A percentile compares a stretch with the other conserved stretches of the same genome.
phyloP scores from a whole-genome alignment of 1,140 invertebrate species.

The Camponotus floridanus region DNA sequence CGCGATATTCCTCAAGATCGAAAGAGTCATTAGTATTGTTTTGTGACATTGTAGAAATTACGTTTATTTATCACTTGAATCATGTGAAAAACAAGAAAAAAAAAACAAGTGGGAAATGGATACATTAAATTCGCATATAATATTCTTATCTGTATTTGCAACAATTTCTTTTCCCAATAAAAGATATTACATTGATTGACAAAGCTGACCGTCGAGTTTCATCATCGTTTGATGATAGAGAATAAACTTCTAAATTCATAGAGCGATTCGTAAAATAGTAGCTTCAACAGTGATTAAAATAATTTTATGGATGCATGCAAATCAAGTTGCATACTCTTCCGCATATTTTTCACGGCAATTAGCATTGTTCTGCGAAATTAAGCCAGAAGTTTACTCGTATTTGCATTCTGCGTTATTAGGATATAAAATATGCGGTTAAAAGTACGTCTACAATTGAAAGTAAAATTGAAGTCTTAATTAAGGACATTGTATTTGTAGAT shows the following conservation, averaged over 20 bases:
- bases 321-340: background rate
- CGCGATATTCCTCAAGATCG: background rate
- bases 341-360: constrained; percentile 35
- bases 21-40: constrained; percentile 22
- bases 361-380: background rate
- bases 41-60: constrained; percentile 13
- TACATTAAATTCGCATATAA: no score
- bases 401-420: background rate
- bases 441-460: background rate
- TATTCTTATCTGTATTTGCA: background rate
- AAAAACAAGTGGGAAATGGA: background rate
- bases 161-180: background rate
- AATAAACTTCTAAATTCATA: background rate
- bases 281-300: background rate
- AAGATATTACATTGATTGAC: background rate
- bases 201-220: background rate
- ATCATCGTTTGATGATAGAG: background rate
- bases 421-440: background rate
- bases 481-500: background rate
- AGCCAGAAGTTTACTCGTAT: background rate
- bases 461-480: background rate
- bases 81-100: background rate
- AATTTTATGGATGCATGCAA: constrained; percentile 1
- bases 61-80: background rate
- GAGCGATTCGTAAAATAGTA: background rate